phyloP scores from a whole-genome alignment of 2,888 invertebrate species.

The Xanthia togata region DNA sequence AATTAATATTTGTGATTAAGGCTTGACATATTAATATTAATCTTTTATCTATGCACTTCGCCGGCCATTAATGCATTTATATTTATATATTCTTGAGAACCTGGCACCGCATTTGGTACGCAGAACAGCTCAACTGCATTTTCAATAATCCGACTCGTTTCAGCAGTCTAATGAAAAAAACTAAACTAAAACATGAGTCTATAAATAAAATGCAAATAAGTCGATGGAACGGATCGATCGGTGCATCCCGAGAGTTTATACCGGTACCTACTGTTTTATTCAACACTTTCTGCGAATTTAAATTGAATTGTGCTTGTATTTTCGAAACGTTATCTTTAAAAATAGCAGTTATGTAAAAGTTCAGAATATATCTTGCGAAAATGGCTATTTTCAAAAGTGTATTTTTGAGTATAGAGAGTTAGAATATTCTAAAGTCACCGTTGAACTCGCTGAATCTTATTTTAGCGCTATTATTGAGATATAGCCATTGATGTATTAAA shows the following conservation, averaged over 20 bases:
- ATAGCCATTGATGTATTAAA: too few species aligned
- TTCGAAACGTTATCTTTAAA: slow-evolving; percentile 10
- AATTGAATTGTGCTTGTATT: slow-evolving; percentile 15
- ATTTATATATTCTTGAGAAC: background rate
- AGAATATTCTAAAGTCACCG: background rate
- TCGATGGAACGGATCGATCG: slow-evolving; percentile 13
- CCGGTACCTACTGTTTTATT: slow-evolving; percentile 41
- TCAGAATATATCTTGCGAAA: background rate
- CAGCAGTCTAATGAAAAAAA: background rate
- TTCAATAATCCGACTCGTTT: background rate
- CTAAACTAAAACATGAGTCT: slow-evolving; percentile 13
- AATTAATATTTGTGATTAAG: background rate
- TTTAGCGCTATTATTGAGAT: background rate
- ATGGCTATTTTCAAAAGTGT: background rate
- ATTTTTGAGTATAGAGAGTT: background rate
- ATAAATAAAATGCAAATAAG: slow-evolving; percentile 46
- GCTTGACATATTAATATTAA: background rate
- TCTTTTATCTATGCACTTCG: background rate
- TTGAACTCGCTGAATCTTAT: background rate
- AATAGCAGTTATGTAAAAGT: background rate
- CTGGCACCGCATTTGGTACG: background rate
- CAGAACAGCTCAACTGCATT: background rate
- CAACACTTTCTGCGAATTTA: slow-evolving; percentile 24
- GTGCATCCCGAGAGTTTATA: slow-evolving; percentile 34
- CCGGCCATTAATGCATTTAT: too few species aligned